phyloP scores from a whole-genome alignment of 2,888 invertebrate genomes.

The Drosophila dives region DNA sequence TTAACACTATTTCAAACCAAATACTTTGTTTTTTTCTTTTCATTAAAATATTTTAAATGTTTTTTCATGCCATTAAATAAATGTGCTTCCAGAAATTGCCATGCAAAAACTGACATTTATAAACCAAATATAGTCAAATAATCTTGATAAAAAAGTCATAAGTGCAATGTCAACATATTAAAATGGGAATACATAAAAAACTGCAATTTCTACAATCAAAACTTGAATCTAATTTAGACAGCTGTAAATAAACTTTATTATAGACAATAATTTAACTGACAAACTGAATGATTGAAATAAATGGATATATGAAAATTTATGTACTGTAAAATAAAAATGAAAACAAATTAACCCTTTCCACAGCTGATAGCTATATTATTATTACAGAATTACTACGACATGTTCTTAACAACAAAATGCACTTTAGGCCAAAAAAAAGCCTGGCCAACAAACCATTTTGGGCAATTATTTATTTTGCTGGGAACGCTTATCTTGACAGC shows the following conservation, averaged over 20 bases:
- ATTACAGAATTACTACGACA: slow-evolving; percentile 5
- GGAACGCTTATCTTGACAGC: slow-evolving; percentile 70
- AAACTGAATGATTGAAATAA: background rate
- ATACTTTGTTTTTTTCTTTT: background rate
- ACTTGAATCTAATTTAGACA: background rate
- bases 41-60: background rate
- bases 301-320: background rate
- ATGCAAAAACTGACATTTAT: too few relatives aligned
- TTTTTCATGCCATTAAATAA: background rate
- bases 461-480: slow-evolving; percentile 72
- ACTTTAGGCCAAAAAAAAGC: slow-evolving; percentile 24
- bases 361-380: slow-evolving; percentile 2
- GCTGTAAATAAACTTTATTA: background rate
- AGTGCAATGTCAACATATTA: background rate
- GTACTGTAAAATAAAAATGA: too few relatives aligned
- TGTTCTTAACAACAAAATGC: slow-evolving; percentile 41
- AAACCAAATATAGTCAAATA: background rate
- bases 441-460: slow-evolving; percentile 41
- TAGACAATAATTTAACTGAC: background rate
- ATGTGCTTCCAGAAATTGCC: too few relatives aligned
- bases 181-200: background rate
- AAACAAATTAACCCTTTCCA: background rate
- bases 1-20: background rate
- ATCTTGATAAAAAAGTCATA: background rate
- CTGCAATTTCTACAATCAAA: background rate